Conservation (phyloP, 1,140 invertebrate species). For the Neodiprion fabricii region DNA sequence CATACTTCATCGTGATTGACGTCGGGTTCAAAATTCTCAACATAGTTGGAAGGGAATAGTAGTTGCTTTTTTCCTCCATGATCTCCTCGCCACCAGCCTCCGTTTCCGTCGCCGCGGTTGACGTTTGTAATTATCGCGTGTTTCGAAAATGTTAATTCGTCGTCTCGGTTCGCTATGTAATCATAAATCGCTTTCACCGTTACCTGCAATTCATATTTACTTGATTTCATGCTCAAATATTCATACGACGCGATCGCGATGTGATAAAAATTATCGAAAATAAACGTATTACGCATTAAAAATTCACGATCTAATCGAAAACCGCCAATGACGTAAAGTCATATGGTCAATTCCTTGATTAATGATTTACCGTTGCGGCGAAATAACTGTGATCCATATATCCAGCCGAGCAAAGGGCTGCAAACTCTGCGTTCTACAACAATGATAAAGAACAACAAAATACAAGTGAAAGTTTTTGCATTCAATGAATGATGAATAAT, state of each 20-base stretch:
- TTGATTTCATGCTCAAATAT: neutral
- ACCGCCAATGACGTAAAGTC: neutral
- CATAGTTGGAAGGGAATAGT: slow-evolving; percentile 89
- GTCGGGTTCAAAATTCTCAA: slow-evolving; percentile 78
- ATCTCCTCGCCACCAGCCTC: slow-evolving; percentile 90
- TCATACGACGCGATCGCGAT: neutral
- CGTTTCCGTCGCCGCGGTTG: slow-evolving; percentile 71
- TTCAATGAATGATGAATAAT: too few species aligned
- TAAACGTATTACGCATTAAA: neutral
- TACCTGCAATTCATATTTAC: slow-evolving; percentile 58
- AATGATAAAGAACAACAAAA: too few species aligned
- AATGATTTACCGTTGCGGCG: slow-evolving; percentile 62
- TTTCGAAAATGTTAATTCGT: slow-evolving; percentile 89
- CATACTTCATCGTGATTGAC: slow-evolving; percentile 62
- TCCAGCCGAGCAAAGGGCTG: slow-evolving; percentile 74
- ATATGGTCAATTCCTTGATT: neutral
- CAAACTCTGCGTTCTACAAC: slow-evolving; percentile 27
- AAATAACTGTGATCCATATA: slow-evolving; percentile 82
- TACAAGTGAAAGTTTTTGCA: too few species aligned
- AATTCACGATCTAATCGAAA: neutral
- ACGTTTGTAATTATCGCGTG: slow-evolving; percentile 92
- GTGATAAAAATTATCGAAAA: neutral
- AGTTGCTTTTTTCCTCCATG: slow-evolving; percentile 84
- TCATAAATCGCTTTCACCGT: slow-evolving; percentile 81
- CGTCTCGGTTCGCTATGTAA: slow-evolving; percentile 79